Evolutionary conservation across 2,888 invertebrate genomes (phyloP), one percentile per base, ranked within the genome.

Genomic region (Fragum whitleyi): DNA sequence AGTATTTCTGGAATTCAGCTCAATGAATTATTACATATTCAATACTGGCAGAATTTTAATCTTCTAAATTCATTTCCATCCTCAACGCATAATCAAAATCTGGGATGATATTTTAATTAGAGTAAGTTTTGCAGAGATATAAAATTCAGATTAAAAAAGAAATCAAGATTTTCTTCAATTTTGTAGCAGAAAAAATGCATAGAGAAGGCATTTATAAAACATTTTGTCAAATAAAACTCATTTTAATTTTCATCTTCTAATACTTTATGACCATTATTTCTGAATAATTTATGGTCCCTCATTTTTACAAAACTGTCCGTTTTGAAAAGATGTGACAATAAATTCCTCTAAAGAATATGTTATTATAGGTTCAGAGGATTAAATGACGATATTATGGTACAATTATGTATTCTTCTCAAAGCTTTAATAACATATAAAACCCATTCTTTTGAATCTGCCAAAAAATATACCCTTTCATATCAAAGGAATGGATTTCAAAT

Each of bases 261-360:
- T 69, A 68, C 69, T 77, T 78, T 78, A 81, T 72, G 53, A 75
- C 78, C 62, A 62, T 78, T 78, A 78, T 81, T 81, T 73, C 69
- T 62, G 57, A 75, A 78, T 78, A 78, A 78, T 78, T 74, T 75
- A 81, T 78, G 62, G 67, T 42, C 36, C 65, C 42, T 26, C 65
- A 39, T 65, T 65, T 65, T 65, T 65, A 65, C 42, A 61, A 72
- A 72, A 72, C 68, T 78, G 77, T 75, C 75, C 72, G 62, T 77
- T 74, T 77, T 71, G 36, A 67, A 70, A 71, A 72, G 74, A 68
- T 51, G 47, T 55, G 71, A 74, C 78, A 81, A 81, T 75, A 78
- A 75, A 75, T 47, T 68, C 51, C 19, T 53, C 67, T 68, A 69
- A 75, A 75, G 77, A 81, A 75, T 72, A 81, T 78, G 75, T 71